Evolutionary conservation across 1,140 invertebrate species (phyloP).

Genomic region (Drosophila repleta): DNA sequence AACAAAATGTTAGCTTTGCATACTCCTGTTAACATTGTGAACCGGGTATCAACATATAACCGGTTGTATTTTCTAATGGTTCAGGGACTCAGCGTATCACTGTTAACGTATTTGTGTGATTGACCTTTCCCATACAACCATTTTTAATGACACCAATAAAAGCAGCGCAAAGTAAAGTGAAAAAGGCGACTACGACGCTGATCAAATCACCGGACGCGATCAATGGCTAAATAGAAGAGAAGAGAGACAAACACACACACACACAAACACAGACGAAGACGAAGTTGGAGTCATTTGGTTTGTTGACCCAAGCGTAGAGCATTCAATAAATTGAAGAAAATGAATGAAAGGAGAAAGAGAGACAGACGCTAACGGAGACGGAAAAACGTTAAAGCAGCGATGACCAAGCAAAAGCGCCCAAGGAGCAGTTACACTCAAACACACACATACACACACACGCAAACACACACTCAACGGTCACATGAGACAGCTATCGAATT

Average conservation of each 20-base stretch:
- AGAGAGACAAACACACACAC: conserved; percentile 26
- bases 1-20: no score
- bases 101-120: conserved; percentile 40
- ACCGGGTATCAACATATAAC: conserved; percentile 32
- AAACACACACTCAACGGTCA: conserved; percentile 35
- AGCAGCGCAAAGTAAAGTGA: conserved; percentile 53
- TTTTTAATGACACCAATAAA: conserved; percentile 74
- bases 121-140: conserved; percentile 64
- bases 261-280: conserved; percentile 6
- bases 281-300: conserved; percentile 58
- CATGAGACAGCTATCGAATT: conserved; percentile 53
- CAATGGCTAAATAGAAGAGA: conserved; percentile 61
- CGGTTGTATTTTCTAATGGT: conserved; percentile 52
- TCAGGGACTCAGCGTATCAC: conserved; percentile 14
- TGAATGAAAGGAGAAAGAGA: conserved; percentile 53
- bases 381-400: conserved; percentile 26
- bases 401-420: conserved; percentile 42
- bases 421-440: conserved; percentile 32
- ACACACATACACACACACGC: conserved; percentile 2
- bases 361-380: conserved; percentile 14
- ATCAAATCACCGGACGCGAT: conserved; percentile 66
- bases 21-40: neutral
- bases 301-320: conserved; percentile 64
- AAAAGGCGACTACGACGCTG: conserved; percentile 22
- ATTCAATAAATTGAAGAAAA: conserved; percentile 61